Base-by-base conservation (phyloP, 1,140 invertebrate species). In the Colletes gigas region DNA sequence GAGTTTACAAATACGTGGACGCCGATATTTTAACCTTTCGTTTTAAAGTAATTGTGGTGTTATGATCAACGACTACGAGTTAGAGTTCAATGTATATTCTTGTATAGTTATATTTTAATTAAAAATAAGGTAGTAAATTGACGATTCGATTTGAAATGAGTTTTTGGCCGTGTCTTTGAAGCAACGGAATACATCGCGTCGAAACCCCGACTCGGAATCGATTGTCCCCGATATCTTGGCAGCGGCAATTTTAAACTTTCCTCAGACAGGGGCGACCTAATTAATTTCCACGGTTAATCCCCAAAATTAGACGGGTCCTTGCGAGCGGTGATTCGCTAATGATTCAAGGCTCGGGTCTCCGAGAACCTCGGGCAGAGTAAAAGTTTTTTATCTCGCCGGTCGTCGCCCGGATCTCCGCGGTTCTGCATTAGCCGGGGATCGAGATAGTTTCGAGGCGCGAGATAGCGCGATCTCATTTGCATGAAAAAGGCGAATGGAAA, bases 401-500 rank as follows among this genome's bases (percentile, higher is more conserved):
- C 41, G 63, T 66, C 39, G 65, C 65, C 30, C 44, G 44, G 44
- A 77, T 82, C 85, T 76, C 59, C 57, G n/a, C 44, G 84, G 30
- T 78, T 74, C 84, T 70, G 81, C 84, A 74, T 75, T 86, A 83
- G 81, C 84, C 67, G 17, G n/a, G 84, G 82, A 84, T 84, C 82
- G 86, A 83, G 82, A 88, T 88, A 88, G 86, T 84, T 88, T 75
- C 68, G 79, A 62, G 81, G 74, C 78, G 78, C 76, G 79, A 88
- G 81, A 83, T 83, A 68, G 79, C 78, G 88, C 85, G 87, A 90
- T 89, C 86, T 89, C 87, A 88, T 90, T 89, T 90, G 86, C 88
- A 90, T 90, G 89, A 82, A 85, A 90, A 90, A 90, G 89, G 88
- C 84, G 86, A 88, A 88, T 89, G 85, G 84, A 89, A 88, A 90